These are phyloP conservation scores for Athalia cordata DNA, from an alignment of 2,888 invertebrate genomes.

Conservation along the genomic window DNA sequence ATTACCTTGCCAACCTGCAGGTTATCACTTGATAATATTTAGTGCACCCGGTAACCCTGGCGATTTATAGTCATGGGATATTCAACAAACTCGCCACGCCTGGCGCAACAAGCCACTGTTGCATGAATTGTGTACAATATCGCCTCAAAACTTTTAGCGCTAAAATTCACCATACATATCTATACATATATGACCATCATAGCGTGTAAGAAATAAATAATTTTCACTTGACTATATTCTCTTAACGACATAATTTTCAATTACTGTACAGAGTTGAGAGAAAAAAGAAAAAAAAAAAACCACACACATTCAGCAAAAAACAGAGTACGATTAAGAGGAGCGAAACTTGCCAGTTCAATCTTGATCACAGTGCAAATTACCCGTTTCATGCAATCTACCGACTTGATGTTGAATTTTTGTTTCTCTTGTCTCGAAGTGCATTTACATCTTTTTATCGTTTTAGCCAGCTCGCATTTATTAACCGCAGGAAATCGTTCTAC, in stretches of 20 bases:
- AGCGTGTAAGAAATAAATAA: no score
- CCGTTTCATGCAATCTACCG: background rate
- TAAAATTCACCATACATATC: no score
- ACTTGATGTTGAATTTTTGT: background rate
- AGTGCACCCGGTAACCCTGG: slow-evolving; percentile 46
- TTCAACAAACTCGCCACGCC: slow-evolving; percentile 36
- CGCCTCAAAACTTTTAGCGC: no score
- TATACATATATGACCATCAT: no score
- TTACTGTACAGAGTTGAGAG: background rate
- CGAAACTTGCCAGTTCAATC: slow-evolving; percentile 1
- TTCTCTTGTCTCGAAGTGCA: background rate
- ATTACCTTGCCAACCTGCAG: slow-evolving; percentile 50
- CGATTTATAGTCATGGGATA: slow-evolving; percentile 45
- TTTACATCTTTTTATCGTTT: no score
- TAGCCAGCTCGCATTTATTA: no score
- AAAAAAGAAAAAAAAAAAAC: background rate
- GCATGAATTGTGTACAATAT: slow-evolving; percentile 12
- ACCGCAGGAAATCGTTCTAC: no score
- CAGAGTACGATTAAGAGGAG: background rate
- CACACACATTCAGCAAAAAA: background rate
- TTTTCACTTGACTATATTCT: background rate
- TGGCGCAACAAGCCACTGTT: slow-evolving; percentile 36
- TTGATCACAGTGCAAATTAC: background rate
- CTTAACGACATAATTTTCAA: slow-evolving; percentile 1
- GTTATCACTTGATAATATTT: slow-evolving; percentile 57